A percentile compares a stretch with the other conserved stretches of the same genome.
These are phyloP conservation scores for Lophotis ruficrista DNA, from an alignment of 2,113 vertebrate genomes.

Conservation along the genomic window DNA sequence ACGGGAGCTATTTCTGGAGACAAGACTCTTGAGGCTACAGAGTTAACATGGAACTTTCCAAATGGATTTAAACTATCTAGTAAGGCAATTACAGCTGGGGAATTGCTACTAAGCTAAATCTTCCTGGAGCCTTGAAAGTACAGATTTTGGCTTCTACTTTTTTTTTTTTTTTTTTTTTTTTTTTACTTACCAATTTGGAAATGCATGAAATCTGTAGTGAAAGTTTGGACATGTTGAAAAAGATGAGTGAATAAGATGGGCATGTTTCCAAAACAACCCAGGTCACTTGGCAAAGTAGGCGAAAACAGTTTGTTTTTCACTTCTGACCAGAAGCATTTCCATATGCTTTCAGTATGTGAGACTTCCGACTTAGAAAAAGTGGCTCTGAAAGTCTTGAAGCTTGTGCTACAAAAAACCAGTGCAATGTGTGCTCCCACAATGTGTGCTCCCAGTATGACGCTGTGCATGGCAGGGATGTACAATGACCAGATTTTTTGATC, in stretches of 20 bases:
- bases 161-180: background rate
- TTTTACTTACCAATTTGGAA: background rate
- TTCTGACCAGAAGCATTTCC: slow-evolving; percentile 4
- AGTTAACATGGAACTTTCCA: slow-evolving; percentile 4
- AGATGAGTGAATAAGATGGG: background rate
- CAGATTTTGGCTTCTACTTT: background rate
- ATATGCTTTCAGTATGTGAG: background rate
- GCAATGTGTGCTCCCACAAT: background rate
- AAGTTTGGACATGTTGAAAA: background rate
- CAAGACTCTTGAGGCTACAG: background rate
- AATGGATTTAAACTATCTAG: slow-evolving; percentile 23
- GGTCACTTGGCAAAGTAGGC: background rate
- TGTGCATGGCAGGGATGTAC: background rate
- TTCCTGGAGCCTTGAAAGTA: background rate
- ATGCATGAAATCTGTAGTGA: background rate
- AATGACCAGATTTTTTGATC: background rate
- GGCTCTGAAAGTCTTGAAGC: background rate
- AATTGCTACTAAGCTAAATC: background rate
- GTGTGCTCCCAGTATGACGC: background rate
- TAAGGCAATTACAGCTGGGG: background rate
- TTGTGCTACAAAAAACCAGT: background rate
- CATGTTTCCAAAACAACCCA: background rate
- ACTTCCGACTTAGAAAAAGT: background rate
- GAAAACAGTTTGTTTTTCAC: background rate
- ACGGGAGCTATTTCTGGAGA: background rate